Conservation (phyloP, 2,888 invertebrate species). For the Congeria kusceri region DNA sequence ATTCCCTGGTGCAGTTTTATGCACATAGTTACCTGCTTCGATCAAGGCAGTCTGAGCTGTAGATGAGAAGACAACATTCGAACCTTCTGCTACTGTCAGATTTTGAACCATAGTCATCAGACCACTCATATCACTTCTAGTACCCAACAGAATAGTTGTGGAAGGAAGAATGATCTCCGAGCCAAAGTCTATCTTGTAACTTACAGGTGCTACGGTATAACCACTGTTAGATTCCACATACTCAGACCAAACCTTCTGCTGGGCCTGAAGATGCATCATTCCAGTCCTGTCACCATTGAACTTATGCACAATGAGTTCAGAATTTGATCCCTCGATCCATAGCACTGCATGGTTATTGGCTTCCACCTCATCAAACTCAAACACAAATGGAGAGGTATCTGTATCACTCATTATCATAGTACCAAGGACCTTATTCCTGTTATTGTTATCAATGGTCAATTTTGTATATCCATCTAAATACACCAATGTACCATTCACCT, state of each 20-base stretch:
- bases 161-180: constrained; percentile 72
- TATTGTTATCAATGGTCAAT: constrained; percentile 74
- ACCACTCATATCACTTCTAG: constrained; percentile 71
- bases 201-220: constrained; percentile 78
- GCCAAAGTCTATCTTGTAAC: constrained; percentile 69
- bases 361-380: constrained; percentile 72
- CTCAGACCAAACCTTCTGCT: constrained; percentile 72
- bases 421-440: constrained; percentile 71
- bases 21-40: constrained; percentile 66
- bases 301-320: constrained; percentile 70
- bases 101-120: constrained; percentile 75
- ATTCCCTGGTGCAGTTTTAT: constrained; percentile 73
- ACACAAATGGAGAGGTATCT: constrained; percentile 43
- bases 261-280: constrained; percentile 65
- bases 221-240: constrained; percentile 71
- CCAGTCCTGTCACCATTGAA: constrained; percentile 78
- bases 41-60: constrained; percentile 75
- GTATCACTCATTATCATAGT: constrained; percentile 70
- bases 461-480: constrained; percentile 68
- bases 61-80: constrained; percentile 66
- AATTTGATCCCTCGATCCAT: constrained; percentile 63
- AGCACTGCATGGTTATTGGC: constrained; percentile 71
- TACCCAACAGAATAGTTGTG: constrained; percentile 73
- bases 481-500: constrained; percentile 58
- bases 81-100: constrained; percentile 75